phyloP scores from a whole-genome alignment of 30 jellyfish, hydroid and myxozoan genomes.

The Aurelia coerulea region DNA sequence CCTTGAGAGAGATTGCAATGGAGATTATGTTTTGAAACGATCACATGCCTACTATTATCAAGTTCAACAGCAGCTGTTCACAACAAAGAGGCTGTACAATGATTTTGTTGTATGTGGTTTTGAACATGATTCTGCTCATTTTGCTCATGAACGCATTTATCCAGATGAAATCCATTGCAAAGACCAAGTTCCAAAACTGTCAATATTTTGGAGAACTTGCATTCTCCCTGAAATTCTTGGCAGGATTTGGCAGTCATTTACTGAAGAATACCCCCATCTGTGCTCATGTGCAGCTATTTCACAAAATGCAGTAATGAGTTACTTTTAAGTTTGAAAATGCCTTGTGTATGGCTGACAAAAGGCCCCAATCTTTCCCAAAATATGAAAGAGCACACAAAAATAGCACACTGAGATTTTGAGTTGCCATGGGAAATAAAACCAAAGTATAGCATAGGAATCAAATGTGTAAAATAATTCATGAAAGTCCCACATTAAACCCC shows the following conservation, averaged over 20 bases:
- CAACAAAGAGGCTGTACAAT: constrained; percentile 22
- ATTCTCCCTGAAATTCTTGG: constrained; percentile 66
- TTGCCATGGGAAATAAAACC: background rate
- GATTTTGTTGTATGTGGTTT: constrained; percentile 52
- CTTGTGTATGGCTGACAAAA: no score
- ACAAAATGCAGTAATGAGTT: no score
- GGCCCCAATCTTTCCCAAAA: no score
- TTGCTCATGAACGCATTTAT: constrained; percentile 15
- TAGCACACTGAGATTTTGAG: background rate
- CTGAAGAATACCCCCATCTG: background rate
- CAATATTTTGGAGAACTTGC: constrained; percentile 56
- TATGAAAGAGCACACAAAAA: background rate
- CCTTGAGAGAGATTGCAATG: constrained; percentile 38
- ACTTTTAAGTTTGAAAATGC: no score
- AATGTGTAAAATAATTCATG: background rate
- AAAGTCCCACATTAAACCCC: no score
- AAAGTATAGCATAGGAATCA: background rate
- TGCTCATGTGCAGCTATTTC: constrained; percentile 27
- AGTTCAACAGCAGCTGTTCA: constrained; percentile 67
- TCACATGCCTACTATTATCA: constrained; percentile 60
- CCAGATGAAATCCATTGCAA: constrained; percentile 37
- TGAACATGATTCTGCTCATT: constrained; percentile 38
- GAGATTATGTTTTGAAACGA: constrained; percentile 1
- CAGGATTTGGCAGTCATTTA: constrained; percentile 14
- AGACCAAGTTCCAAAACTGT: constrained; percentile 35